phyloP scores from a whole-genome alignment of 2,888 invertebrate genomes.

The Gortyna flavago region DNA sequence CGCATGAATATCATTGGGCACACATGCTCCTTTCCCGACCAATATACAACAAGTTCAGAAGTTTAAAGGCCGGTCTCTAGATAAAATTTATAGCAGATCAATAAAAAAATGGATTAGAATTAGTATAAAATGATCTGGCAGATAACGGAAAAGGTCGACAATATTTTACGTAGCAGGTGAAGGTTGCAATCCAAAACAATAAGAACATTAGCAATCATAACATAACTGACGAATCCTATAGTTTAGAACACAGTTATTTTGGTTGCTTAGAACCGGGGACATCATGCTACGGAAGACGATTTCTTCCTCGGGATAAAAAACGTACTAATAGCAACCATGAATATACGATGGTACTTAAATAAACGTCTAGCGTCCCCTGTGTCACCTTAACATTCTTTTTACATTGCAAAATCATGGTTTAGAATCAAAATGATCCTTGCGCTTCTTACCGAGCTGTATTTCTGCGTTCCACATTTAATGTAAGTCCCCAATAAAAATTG shows the following conservation, averaged over 20 bases:
- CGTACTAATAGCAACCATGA: too few relatives aligned
- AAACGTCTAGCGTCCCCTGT: too few relatives aligned
- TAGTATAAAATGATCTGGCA: not conserved
- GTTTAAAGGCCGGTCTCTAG: not conserved
- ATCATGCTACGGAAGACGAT: too few relatives aligned
- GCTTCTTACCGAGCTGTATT: conserved; percentile 13
- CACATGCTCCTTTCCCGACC: conserved; percentile 40
- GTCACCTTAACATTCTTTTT: too few relatives aligned
- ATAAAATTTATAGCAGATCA: not conserved
- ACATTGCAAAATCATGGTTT: not conserved
- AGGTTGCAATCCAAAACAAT: too few relatives aligned
- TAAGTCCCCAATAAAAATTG: conserved; percentile 53
- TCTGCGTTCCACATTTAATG: conserved; percentile 14
- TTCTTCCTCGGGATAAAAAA: too few relatives aligned
- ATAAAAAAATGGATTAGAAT: not conserved
- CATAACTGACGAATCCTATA: not conserved
- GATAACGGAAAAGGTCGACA: not conserved
- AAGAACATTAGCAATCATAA: too few relatives aligned
- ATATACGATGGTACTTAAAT: too few relatives aligned
- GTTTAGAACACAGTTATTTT: not conserved
- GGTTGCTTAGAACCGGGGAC: not conserved
- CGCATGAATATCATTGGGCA: conserved; percentile 54
- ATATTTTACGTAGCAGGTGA: too few relatives aligned
- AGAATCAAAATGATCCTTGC: not conserved
- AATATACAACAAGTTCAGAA: conserved; percentile 24